Percentiles rank a stretch among this genome's conserved stretches.
Conservation (phyloP, 2,113 vertebrate species). For the Campylorhamphus procurvoides region DNA sequence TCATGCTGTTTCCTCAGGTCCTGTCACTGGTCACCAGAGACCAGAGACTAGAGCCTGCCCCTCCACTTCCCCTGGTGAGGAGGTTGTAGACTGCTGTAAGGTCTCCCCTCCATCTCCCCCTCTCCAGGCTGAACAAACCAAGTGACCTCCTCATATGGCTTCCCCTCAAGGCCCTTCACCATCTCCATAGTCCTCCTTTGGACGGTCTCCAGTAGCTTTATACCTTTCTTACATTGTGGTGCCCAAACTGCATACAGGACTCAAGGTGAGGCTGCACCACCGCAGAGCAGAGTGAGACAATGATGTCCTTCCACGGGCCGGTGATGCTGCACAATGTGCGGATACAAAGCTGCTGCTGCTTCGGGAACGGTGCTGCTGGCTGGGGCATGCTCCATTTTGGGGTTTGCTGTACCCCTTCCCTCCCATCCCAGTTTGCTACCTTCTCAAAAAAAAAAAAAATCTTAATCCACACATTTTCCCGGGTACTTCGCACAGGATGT, state of each 20-base stretch:
- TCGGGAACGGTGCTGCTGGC: not conserved
- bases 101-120: not conserved
- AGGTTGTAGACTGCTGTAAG: not conserved
- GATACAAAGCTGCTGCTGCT: not conserved
- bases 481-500: not conserved
- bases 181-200: not conserved
- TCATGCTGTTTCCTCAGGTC: not conserved
- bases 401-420: not conserved
- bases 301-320: not conserved
- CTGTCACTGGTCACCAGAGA: not conserved
- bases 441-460: not conserved
- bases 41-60: not conserved
- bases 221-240: not conserved
- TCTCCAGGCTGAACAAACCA: not conserved
- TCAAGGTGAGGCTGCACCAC: not conserved
- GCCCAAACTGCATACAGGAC: not conserved
- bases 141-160: not conserved
- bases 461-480: not conserved
- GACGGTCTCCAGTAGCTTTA: not conserved
- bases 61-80: not conserved
- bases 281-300: not conserved
- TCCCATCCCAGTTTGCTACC: not conserved
- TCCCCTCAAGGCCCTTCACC: not conserved
- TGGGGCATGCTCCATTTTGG: not conserved
- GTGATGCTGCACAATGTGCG: not conserved